A percentile compares a stretch with the other conserved stretches of the same genome.
These are phyloP conservation scores for Nothoprocta pentlandii DNA, from an alignment of 2,113 vertebrate genomes.

Conservation along the genomic window DNA sequence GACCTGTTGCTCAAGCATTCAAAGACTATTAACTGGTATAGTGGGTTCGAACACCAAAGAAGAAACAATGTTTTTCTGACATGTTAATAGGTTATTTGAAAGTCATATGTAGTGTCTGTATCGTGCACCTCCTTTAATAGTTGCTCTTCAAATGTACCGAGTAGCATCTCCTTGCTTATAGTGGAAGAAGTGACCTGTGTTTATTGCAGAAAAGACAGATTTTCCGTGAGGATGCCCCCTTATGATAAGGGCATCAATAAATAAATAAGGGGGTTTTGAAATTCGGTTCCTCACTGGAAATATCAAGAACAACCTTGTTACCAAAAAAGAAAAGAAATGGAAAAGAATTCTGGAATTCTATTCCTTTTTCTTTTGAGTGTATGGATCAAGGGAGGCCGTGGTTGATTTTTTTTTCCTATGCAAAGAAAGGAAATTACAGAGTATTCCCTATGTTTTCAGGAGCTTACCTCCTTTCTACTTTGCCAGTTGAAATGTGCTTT, in stretches of 20 bases:
- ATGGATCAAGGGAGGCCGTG: neutral
- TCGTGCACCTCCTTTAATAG: neutral
- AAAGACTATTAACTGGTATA: neutral
- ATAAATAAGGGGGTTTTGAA: neutral
- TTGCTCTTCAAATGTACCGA: neutral
- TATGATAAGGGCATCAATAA: fast-evolving
- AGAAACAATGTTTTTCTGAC: neutral
- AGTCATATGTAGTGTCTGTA: neutral
- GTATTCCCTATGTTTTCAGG: neutral
- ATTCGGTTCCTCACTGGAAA: neutral
- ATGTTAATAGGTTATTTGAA: neutral
- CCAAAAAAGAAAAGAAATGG: neutral
- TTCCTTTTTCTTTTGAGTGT: neutral
- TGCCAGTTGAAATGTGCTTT: neutral
- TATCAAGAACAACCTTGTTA: neutral
- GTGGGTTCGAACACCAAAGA: neutral
- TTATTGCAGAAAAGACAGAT: neutral
- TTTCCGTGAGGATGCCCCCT: neutral
- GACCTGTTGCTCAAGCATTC: neutral
- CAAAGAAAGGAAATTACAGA: neutral
- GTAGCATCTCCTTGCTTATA: neutral
- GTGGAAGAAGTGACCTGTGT: neutral
- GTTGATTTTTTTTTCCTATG: neutral
- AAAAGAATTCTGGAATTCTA: neutral
- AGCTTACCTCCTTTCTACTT: neutral